Percentiles rank a stretch among this genome's conserved stretches.
Conservation (phyloP, 2,888 invertebrate species). For the Pterobdella sp. region DNA sequence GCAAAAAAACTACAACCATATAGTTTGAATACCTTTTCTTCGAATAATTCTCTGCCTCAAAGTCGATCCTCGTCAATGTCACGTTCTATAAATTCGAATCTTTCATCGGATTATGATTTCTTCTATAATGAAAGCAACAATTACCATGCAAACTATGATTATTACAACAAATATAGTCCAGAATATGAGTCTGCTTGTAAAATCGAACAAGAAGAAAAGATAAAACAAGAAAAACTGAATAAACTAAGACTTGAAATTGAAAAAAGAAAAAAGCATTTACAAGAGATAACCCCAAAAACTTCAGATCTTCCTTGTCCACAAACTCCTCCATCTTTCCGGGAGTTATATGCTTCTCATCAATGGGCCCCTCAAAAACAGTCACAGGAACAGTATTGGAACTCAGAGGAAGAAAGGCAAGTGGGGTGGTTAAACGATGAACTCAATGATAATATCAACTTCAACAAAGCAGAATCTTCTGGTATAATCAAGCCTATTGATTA, state of each 20-base stretch:
- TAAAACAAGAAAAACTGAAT: constrained; percentile 57
- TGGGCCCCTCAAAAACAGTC: background rate
- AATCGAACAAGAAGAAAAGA: constrained; percentile 57
- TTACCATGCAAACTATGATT: constrained; percentile 26
- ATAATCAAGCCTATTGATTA: constrained; percentile 49
- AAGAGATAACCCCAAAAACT: constrained; percentile 55
- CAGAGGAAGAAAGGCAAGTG: background rate
- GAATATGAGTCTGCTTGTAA: constrained; percentile 53
- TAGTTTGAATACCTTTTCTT: background rate
- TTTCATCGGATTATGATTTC: constrained; percentile 9
- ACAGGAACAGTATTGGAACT: background rate
- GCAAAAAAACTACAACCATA: background rate
- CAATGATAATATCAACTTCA: background rate
- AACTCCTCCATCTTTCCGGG: constrained; percentile 23
- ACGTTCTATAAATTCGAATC: constrained; percentile 20
- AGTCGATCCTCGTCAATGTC: constrained; percentile 26
- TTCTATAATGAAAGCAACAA: constrained; percentile 14
- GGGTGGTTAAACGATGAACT: constrained; percentile 12
- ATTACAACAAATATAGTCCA: constrained; percentile 18
- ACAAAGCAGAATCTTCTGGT: constrained; percentile 40
- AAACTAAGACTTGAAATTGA: constrained; percentile 60
- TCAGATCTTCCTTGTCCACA: constrained; percentile 52
- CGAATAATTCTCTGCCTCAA: constrained; percentile 21
- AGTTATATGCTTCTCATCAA: constrained; percentile 9
- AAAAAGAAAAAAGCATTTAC: constrained; percentile 57